phyloP scores from a whole-genome alignment of 2,797 vertebrate genomes.

The Nannoperca obscura region DNA sequence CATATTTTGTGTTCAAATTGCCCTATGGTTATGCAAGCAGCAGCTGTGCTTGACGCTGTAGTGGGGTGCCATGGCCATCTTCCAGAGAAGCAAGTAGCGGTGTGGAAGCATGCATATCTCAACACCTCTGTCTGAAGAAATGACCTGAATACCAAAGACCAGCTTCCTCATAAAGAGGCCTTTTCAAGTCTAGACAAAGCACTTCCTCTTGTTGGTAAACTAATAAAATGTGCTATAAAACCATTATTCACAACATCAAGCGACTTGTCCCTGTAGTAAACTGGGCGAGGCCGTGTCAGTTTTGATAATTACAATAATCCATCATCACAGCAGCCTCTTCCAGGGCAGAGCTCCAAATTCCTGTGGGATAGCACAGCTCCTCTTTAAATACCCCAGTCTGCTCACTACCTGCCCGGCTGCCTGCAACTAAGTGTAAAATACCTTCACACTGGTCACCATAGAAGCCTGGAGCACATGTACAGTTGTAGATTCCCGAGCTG shows the following conservation, averaged over 20 bases:
- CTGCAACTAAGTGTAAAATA: constrained; percentile 57
- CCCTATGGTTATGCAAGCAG: constrained; percentile 67
- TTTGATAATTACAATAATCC: constrained; percentile 85
- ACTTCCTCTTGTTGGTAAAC: constrained; percentile 87
- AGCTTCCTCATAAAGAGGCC: constrained; percentile 80
- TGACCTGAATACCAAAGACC: constrained; percentile 81
- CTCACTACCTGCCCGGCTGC: constrained; percentile 71
- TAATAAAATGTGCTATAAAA: constrained; percentile 85
- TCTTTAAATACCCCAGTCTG: constrained; percentile 69
- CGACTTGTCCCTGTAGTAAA: constrained; percentile 79
- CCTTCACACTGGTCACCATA: constrained; percentile 89
- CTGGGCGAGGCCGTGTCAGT: constrained; percentile 78
- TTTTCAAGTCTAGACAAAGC: constrained; percentile 87
- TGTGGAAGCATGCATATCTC: constrained; percentile 74
- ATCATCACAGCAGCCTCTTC: constrained; percentile 79
- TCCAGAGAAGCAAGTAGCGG: constrained; percentile 67
- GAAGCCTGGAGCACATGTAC: constrained; percentile 87
- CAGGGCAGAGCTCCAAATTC: constrained; percentile 81
- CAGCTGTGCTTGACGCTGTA: constrained; percentile 68
- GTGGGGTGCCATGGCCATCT: constrained; percentile 60
- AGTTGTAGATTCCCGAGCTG: constrained; percentile 80
- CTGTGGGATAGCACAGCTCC: constrained; percentile 78
- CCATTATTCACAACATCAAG: constrained; percentile 85
- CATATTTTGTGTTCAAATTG: constrained; percentile 70
- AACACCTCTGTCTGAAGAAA: constrained; percentile 76